Evolutionary conservation across 2,113 vertebrate genomes (phyloP), one percentile per base, ranked within the genome.

Genomic region (Eurystomus gularis): DNA sequence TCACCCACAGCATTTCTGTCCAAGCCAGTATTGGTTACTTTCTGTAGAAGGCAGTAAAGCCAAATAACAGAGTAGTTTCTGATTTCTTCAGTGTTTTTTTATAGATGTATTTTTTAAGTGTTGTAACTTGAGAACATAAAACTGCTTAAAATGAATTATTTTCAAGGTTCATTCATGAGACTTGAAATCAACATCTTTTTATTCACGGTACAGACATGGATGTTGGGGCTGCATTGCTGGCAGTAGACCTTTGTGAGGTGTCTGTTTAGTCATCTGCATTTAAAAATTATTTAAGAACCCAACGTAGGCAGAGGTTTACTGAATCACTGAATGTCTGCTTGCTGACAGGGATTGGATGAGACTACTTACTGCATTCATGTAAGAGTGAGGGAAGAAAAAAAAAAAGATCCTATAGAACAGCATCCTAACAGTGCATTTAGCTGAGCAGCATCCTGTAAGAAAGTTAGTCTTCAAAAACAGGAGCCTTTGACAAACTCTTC

Each of bases 371-470:
- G 31, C 42, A 10, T 84, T 70, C 26, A 69, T 62, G 7, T 61
- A 31, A 70, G n/a, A 55, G 25, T 2, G 2, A n/a, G 17, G 28
- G 1, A 1, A 6, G 11, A n/a, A n/a, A n/a, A 16, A 31, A 26
- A 29, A 29, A 44, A 48, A 48, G 18, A 40, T 7, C 42, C 18
- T 25, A 19, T 33, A 23, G 28, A 39, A 11, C 11, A 61, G 11
- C 26, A n/a, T 68, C 9, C 17, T 46, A 42, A 11, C 29, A 48
- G 24, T 48, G 81, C 17, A 13, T n/a, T n/a, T 55, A 28, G 29
- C 55, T 68, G 46, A 69, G 3, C 31, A 62, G 35, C 33, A 42
- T 69, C 62, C 18, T 28, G 40, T 62, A 26, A n/a, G 29, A 13
- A 54, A 25, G 39, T 17, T n/a, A 20, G 28, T 35, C 44, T 57